Conservation (phyloP, 1,140 invertebrate species). For the Pentalonia nigronervosa region DNA sequence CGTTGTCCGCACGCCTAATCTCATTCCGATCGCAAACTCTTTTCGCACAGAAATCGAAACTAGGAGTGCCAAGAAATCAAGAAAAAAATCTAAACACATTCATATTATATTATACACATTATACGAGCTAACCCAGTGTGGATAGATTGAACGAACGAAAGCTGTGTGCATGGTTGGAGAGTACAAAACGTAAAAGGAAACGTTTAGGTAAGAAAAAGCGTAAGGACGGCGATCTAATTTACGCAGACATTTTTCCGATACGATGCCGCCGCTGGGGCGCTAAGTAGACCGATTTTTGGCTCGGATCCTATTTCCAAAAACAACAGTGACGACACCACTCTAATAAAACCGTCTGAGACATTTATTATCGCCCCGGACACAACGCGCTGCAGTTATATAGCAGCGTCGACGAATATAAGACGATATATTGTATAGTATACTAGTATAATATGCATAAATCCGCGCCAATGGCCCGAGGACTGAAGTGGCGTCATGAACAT, state of each 20-base stretch:
- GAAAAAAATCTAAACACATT: not conserved
- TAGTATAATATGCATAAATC: not conserved
- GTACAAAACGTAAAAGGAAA: not conserved
- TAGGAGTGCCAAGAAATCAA: not conserved
- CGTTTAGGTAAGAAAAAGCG: not conserved
- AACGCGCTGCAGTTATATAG: not conserved
- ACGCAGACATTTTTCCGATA: constrained; percentile 22
- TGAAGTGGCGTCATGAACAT: no score
- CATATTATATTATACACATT: not conserved
- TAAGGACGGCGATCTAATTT: not conserved
- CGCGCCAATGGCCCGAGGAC: not conserved
- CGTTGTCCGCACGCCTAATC: no score
- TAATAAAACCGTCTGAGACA: not conserved
- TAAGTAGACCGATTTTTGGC: constrained; percentile 43
- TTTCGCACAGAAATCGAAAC: not conserved
- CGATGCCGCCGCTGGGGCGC: no score
- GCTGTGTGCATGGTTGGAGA: not conserved
- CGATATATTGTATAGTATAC: not conserved
- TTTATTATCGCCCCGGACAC: not conserved
- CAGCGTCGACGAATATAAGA: not conserved
- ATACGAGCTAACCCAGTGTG: not conserved
- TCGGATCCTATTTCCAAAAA: not conserved
- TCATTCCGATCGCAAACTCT: not conserved
- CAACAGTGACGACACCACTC: not conserved
- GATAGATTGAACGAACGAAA: not conserved